Conservation (phyloP, 2,888 invertebrate genomes). For the Margaritifera margaritifera region DNA sequence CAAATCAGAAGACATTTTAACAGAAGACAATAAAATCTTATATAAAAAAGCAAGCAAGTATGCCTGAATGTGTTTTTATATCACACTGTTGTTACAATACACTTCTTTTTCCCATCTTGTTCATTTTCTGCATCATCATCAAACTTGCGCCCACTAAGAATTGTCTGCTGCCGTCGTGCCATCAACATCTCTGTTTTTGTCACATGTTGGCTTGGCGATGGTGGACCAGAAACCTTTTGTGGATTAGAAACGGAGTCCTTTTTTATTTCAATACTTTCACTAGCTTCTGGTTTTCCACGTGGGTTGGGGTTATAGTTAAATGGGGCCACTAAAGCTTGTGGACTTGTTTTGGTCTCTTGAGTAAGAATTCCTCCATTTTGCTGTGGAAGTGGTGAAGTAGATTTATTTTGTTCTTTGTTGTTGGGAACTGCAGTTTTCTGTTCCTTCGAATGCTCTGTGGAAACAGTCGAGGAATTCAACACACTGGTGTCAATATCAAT, state of each 20-base stretch:
- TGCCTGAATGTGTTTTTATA: background rate
- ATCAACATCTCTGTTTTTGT: conserved; percentile 70
- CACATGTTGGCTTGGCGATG: conserved; percentile 34
- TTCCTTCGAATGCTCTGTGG: background rate
- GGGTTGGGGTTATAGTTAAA: conserved; percentile 74
- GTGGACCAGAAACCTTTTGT: conserved; percentile 18
- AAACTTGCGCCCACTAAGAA: conserved; percentile 17
- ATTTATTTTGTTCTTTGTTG: conserved; percentile 2
- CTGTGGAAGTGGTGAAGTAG: background rate
- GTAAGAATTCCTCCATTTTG: conserved; percentile 13
- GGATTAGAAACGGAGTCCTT: conserved; percentile 4
- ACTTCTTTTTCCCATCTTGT: conserved; percentile 31
- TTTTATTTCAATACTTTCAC: conserved; percentile 6
- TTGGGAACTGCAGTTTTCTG: conserved; percentile 4
- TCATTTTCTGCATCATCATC: conserved; percentile 17
- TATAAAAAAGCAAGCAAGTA: too few relatives aligned
- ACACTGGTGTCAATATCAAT: conserved; percentile 34
- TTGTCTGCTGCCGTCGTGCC: conserved; percentile 57
- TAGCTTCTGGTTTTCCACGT: conserved; percentile 6
- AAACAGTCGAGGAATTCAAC: conserved; percentile 2
- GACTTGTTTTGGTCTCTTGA: conserved; percentile 22
- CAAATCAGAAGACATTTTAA: too few relatives aligned
- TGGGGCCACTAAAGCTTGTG: conserved; percentile 72
- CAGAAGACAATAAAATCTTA: too few relatives aligned
- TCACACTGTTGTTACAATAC: conserved; percentile 49